Conservation (phyloP, 2,888 invertebrate species). For the Sarcophaga carnaria region DNA sequence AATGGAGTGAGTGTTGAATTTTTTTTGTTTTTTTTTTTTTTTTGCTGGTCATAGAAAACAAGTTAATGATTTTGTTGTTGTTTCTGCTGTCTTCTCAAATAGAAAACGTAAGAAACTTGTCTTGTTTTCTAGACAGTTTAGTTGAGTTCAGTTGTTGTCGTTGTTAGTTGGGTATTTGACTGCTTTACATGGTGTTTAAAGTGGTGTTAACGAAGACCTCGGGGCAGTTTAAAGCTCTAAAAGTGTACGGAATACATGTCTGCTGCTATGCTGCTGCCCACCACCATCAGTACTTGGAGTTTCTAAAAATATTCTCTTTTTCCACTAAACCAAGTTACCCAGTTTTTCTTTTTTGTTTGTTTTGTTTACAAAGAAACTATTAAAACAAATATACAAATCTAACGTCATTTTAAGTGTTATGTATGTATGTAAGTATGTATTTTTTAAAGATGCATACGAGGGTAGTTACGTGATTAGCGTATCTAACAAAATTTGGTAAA, state of each 20-base stretch:
- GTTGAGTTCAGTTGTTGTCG: too few relatives aligned
- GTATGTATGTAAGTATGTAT: too few relatives aligned
- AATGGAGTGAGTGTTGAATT: not conserved
- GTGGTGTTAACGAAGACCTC: constrained; percentile 33
- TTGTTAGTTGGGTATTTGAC: too few relatives aligned
- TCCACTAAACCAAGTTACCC: constrained; percentile 26
- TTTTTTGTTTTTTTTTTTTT: not conserved
- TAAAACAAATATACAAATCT: constrained; percentile 30
- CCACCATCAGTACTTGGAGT: constrained; percentile 4
- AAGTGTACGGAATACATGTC: not conserved
- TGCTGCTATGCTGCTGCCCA: not conserved
- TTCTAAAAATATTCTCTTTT: constrained; percentile 35
- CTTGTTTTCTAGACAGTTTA: constrained; percentile 29
- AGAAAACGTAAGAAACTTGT: not conserved
- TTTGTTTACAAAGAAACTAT: constrained; percentile 1
- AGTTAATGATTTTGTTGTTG: constrained; percentile 28
- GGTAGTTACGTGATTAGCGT: too few relatives aligned
- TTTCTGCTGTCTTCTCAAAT: not conserved
- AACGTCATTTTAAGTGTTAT: constrained; percentile 32
- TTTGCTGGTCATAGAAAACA: constrained; percentile 10
- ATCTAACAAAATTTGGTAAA: too few relatives aligned
- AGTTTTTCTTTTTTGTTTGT: constrained; percentile 40
- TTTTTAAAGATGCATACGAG: too few relatives aligned
- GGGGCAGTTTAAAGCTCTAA: constrained; percentile 34
- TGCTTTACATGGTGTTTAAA: constrained; percentile 27